A percentile compares a stretch with the other conserved stretches of the same genome.
Evolutionary conservation across 64 coral and sea anemone genomes (phyloP).

Genomic region (Hydrozoanthus tunicans): DNA sequence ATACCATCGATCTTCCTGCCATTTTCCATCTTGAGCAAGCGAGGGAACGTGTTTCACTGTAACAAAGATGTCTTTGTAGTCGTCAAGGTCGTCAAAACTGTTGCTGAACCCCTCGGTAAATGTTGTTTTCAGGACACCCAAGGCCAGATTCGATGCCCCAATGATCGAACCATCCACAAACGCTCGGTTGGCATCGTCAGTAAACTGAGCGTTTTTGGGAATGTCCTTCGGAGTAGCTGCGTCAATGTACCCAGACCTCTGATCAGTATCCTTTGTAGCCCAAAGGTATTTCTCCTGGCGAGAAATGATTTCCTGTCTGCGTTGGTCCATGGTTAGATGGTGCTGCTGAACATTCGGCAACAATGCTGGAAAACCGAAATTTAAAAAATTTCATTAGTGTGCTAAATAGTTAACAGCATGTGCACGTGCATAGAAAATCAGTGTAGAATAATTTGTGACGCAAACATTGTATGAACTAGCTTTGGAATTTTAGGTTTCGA

Average conservation of each 20-base stretch:
- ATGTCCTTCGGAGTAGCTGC: neutral
- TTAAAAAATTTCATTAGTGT: no score
- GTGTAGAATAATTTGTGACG: no score
- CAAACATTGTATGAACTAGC: no score
- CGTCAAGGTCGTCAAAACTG: slow-evolving; percentile 2
- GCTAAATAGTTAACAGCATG: no score
- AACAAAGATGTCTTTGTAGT: neutral
- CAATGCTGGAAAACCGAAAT: no score
- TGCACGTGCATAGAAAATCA: no score
- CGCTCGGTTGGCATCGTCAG: neutral
- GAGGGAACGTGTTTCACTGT: neutral
- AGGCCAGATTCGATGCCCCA: slow-evolving; percentile 2
- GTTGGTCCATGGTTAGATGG: no score
- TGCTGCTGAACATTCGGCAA: no score
- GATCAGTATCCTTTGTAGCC: no score
- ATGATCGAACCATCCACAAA: slow-evolving; percentile 1
- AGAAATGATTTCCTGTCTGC: no score
- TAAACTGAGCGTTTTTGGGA: slow-evolving; percentile 18
- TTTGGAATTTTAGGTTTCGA: no score
- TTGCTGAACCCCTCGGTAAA: neutral
- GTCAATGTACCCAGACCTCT: neutral
- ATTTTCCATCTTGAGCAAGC: neutral
- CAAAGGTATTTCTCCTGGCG: no score
- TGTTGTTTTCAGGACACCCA: neutral
- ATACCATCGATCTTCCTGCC: neutral